phyloP scores from a whole-genome alignment of 2,888 invertebrate species.

The Allolobophora icterica region DNA sequence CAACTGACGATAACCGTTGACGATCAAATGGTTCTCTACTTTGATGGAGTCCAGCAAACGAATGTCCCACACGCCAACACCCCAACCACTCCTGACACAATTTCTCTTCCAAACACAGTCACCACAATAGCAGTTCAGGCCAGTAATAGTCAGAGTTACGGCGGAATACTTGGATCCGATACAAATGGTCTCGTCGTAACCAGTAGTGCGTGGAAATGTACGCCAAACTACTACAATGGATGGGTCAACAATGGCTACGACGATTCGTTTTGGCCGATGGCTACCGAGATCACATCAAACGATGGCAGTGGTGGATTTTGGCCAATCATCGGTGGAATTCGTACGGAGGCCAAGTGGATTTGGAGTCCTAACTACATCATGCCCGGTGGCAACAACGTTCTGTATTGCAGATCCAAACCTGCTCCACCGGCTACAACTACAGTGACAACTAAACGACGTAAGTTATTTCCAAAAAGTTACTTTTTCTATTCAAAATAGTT shows the following conservation, averaged over 20 bases:
- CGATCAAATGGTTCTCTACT: neutral
- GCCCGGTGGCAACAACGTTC: neutral
- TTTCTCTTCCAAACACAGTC: neutral
- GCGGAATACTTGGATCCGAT: conserved; percentile 1
- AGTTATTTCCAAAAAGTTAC: no score
- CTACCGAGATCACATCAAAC: neutral
- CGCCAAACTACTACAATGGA: neutral
- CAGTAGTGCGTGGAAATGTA: conserved; percentile 22
- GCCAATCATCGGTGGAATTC: neutral
- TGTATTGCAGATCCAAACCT: neutral
- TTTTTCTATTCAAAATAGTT: no score
- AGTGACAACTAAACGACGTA: no score
- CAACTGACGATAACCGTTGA: neutral
- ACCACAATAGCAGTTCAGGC: conserved; percentile 22
- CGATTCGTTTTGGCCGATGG: conserved; percentile 30
- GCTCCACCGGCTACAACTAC: no score
- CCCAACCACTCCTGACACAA: neutral
- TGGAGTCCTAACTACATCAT: neutral
- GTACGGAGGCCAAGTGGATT: neutral
- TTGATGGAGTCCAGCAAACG: conserved; percentile 21
- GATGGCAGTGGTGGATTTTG: neutral
- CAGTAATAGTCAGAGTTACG: neutral
- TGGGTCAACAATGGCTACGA: neutral
- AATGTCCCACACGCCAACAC: neutral
- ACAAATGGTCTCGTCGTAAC: conserved; percentile 6